Percentiles rank a stretch among this genome's conserved stretches.
Conservation (phyloP, 2,888 invertebrate species). For the Cosmia pyralina region DNA sequence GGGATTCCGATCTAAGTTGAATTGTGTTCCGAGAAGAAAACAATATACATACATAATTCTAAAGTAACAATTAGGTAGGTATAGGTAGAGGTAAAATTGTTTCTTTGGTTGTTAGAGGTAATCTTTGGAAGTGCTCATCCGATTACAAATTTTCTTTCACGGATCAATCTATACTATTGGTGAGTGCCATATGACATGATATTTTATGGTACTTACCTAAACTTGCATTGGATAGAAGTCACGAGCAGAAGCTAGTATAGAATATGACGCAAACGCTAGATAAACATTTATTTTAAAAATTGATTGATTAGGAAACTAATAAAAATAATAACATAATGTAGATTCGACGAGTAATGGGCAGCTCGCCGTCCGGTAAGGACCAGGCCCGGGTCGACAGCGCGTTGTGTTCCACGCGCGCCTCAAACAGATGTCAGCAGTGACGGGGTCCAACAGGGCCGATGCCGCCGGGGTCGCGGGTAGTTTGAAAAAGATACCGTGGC, state of each 20-base stretch:
- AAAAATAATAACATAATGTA: neutral
- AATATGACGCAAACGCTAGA: neutral
- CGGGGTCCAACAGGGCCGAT: no score
- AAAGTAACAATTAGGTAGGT: neutral
- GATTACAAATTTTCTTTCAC: neutral
- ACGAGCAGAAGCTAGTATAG: neutral
- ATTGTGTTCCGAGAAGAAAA: neutral
- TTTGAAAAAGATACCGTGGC: no score
- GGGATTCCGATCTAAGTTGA: neutral
- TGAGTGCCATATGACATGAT: neutral
- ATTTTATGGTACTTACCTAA: neutral
- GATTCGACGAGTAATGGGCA: no score
- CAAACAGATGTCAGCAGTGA: no score
- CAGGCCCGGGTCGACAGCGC: no score
- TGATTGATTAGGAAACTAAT: neutral
- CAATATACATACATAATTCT: neutral
- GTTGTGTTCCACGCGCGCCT: no score
- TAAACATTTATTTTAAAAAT: neutral
- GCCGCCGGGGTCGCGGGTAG: no score
- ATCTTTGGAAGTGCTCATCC: neutral
- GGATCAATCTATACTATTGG: neutral
- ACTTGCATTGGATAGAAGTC: neutral
- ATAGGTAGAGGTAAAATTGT: neutral
- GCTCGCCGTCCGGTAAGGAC: no score
- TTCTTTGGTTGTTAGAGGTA: no score